phyloP scores from a whole-genome alignment of 2,113 vertebrate genomes.

The Saimiri boliviensis region DNA sequence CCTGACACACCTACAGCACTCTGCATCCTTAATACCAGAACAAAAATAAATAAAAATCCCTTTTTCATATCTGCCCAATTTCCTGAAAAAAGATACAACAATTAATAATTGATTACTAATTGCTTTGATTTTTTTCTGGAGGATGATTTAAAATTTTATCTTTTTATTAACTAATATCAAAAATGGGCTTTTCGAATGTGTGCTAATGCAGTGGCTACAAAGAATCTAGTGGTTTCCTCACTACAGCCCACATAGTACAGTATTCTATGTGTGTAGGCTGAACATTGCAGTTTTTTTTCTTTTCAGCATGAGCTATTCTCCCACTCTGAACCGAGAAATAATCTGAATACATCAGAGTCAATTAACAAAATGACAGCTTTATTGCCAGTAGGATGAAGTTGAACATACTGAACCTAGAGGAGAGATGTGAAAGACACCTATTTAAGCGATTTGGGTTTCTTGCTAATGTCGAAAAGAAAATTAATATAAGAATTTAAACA shows the following conservation, averaged over 20 bases:
- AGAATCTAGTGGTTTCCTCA: neutral
- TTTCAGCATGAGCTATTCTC: neutral
- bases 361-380: neutral
- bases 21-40: neutral
- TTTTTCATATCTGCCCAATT: neutral
- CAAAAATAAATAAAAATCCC: neutral
- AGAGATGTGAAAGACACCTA: neutral
- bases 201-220: neutral
- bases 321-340: neutral
- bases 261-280: neutral
- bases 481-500: neutral
- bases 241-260: neutral
- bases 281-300: neutral
- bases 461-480: neutral
- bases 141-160: neutral
- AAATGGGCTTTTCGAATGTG: neutral
- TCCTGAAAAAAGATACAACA: conserved; percentile 1
- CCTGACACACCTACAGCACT: neutral
- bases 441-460: neutral
- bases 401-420: neutral
- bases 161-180: neutral
- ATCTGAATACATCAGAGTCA: neutral
- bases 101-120: neutral
- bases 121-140: neutral
- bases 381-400: neutral